phyloP scores from a whole-genome alignment of 2,113 vertebrate species.

The Sapajus apella region DNA sequence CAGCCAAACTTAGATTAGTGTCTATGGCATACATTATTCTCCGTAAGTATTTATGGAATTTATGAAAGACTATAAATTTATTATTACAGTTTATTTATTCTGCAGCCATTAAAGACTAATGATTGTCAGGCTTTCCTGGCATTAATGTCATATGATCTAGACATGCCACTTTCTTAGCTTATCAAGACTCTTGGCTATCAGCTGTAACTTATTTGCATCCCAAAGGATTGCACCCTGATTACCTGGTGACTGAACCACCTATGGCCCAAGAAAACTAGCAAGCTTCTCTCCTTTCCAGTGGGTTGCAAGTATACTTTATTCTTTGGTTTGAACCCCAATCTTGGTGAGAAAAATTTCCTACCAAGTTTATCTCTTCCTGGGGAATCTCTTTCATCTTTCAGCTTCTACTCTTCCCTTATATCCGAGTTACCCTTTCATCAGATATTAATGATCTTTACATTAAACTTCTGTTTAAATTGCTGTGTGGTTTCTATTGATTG shows the following conservation, averaged over 20 bases:
- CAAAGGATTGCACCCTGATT: not conserved
- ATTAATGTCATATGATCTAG: too few species aligned
- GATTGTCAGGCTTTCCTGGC: not conserved
- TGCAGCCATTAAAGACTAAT: not conserved
- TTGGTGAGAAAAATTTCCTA: not conserved
- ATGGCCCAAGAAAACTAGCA: not conserved
- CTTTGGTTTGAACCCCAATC: not conserved
- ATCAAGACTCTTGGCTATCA: not conserved
- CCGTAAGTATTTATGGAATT: not conserved
- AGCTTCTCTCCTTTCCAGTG: not conserved
- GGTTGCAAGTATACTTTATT: not conserved
- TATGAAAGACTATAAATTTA: not conserved
- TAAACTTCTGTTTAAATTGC: not conserved
- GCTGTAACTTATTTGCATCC: not conserved
- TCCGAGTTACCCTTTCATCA: not conserved
- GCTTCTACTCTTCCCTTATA: not conserved
- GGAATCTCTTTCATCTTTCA: not conserved
- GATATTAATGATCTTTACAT: too few species aligned
- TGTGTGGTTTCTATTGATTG: not conserved
- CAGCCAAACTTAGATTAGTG: not conserved
- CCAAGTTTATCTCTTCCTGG: not conserved
- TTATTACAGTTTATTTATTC: not conserved
- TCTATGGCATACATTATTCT: not conserved
- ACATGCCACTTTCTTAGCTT: not conserved
- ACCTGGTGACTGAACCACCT: not conserved